A percentile compares a stretch with the other conserved stretches of the same genome.
Evolutionary conservation across 2,113 vertebrate genomes (phyloP).

Genomic region (Halichoerus grypus): DNA sequence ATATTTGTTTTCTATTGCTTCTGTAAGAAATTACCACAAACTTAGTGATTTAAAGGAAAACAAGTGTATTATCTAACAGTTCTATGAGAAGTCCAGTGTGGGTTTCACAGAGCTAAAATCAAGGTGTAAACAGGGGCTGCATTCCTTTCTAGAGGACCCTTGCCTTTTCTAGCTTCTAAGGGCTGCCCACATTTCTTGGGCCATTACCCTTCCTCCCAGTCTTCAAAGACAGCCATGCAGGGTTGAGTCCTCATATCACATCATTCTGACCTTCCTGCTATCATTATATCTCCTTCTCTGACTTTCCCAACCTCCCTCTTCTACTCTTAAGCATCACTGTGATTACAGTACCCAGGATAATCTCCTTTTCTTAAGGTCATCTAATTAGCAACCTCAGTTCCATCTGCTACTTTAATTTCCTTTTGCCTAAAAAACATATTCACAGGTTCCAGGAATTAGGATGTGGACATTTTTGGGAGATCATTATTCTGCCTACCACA

Average conservation of each 20-base stretch:
- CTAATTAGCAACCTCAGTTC: not conserved
- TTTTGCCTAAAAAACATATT: not conserved
- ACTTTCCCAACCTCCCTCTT: not conserved
- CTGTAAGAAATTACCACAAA: not conserved
- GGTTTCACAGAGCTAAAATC: not conserved
- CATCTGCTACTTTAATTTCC: not conserved
- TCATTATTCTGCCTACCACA: not conserved
- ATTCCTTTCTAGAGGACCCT: not conserved
- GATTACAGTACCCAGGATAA: not conserved
- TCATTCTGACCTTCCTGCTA: not conserved
- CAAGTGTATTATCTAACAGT: not conserved
- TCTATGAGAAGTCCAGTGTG: not conserved
- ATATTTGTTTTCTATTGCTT: not conserved
- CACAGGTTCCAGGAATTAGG: not conserved
- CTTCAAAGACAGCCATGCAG: not conserved
- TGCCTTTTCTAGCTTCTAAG: not conserved
- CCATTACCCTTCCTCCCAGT: not conserved
- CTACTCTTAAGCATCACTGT: not conserved
- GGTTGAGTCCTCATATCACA: not conserved
- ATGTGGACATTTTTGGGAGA: not conserved
- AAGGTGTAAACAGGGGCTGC: not conserved
- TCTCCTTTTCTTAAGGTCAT: not conserved
- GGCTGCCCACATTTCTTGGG: not conserved
- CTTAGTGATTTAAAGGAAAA: slow-evolving; percentile 9
- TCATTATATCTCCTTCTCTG: not conserved